Evolutionary conservation across 2,113 vertebrate species (phyloP).

Genomic region (Bubo blakistoni): DNA sequence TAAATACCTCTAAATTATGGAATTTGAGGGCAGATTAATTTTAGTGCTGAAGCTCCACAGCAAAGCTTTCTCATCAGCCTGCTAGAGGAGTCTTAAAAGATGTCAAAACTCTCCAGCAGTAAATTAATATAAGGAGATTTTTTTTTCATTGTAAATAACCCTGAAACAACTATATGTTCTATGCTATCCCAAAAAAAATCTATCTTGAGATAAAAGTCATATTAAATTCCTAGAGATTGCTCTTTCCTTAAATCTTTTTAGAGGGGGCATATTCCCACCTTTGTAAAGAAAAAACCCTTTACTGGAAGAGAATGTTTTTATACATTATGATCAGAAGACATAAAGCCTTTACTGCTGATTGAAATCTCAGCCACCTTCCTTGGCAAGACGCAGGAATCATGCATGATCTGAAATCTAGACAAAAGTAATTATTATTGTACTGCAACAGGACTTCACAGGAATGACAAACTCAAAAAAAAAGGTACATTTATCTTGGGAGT

Average conservation of each 20-base stretch:
- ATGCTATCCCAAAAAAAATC: neutral
- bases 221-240: neutral
- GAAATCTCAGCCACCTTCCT: neutral
- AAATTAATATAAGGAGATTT: neutral
- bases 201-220: neutral
- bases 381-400: neutral
- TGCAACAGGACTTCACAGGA: neutral
- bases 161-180: neutral
- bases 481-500: neutral
- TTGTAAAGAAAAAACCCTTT: neutral
- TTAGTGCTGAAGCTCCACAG: neutral
- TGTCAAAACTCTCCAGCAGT: neutral
- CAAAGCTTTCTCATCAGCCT: neutral
- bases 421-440: neutral
- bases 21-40: neutral
- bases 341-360: neutral
- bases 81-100: neutral
- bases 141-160: neutral
- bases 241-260: neutral
- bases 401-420: neutral
- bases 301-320: neutral
- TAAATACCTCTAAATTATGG: neutral
- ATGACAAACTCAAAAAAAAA: neutral
- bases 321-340: neutral
- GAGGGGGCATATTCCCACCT: neutral